Base-by-base conservation (phyloP, 2,888 invertebrate species). In the Lathronympha strigana region DNA sequence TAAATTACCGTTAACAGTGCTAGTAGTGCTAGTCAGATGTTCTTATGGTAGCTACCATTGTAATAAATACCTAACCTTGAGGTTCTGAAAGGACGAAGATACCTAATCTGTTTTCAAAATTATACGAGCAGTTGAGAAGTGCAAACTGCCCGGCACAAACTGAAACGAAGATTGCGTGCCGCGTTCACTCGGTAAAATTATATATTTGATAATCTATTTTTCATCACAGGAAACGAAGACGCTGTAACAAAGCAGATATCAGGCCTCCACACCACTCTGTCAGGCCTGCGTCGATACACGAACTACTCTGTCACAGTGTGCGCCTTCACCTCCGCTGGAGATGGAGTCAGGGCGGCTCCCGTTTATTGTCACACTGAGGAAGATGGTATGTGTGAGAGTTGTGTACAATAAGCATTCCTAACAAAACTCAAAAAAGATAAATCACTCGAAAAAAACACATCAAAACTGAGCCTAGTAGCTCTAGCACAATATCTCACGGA, bases 241-340 rank as follows among this genome's bases (percentile, higher is more conserved):
- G 94, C 95, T 73, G 94, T 95, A 73, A 95, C 95, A n/a, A 97
- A 97, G 82, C 94, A 95, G 73, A 95, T 95, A 72, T 93, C 94
- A 2, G 94, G 94, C 1, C 80, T 95, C 38, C 94, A 95, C 68
- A 95, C 95, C 33, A 94, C 94, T 1, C 92, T 97, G 68, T 95
- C 95, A 64, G 95, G 95, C 51, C 90, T 98, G 63, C 94, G 95
- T 77, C 96, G 97, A 76, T 97, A 95, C 87, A 97, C 98, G 31
- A 98, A 98, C 91, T 98, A 98, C 84, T 97, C 97, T 36, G 96
- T 98, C 60, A 96, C 97, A 72, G 97, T 97, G 36, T 93, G 97
- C 79, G 98, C 98, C 8, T 98, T 95, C 86, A 98, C 98, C 0
- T 93, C 95, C 38, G 96, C 96, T 50, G 98, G 98, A 0, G 98